These are phyloP conservation scores for Periparus ater DNA, from an alignment of 2,797 vertebrate species.

Conservation along the genomic window DNA sequence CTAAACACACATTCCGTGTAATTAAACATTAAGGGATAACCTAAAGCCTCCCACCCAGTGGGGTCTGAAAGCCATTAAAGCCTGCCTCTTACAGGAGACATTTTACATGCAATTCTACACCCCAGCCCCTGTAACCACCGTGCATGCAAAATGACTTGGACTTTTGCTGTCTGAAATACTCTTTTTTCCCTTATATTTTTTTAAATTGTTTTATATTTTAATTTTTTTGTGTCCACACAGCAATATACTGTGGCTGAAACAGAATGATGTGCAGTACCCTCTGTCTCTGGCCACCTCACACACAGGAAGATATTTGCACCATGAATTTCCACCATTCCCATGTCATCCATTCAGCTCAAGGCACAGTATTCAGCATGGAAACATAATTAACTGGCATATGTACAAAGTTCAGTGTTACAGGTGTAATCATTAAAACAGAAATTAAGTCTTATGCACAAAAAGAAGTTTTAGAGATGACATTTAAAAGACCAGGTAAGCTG, in stretches of 20 bases:
- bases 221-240: not conserved
- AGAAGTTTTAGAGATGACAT: not conserved
- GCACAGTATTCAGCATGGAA: not conserved
- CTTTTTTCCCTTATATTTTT: not conserved
- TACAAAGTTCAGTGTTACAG: not conserved
- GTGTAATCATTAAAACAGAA: not conserved
- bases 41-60: not conserved
- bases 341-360: not conserved
- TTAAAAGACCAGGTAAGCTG: not conserved
- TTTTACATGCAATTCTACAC: not conserved
- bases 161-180: not conserved
- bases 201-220: too few relatives aligned
- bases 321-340: fast-evolving
- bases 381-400: not conserved
- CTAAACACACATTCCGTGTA: not conserved
- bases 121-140: not conserved
- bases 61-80: not conserved
- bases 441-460: not conserved
- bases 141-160: not conserved
- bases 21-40: not conserved
- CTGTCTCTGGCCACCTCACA: not conserved
- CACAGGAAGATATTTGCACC: not conserved
- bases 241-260: not conserved
- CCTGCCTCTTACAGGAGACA: not conserved
- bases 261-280: fast-evolving